Evolutionary conservation across 2,888 invertebrate species (phyloP).

Genomic region (Amphipoea oculea): DNA sequence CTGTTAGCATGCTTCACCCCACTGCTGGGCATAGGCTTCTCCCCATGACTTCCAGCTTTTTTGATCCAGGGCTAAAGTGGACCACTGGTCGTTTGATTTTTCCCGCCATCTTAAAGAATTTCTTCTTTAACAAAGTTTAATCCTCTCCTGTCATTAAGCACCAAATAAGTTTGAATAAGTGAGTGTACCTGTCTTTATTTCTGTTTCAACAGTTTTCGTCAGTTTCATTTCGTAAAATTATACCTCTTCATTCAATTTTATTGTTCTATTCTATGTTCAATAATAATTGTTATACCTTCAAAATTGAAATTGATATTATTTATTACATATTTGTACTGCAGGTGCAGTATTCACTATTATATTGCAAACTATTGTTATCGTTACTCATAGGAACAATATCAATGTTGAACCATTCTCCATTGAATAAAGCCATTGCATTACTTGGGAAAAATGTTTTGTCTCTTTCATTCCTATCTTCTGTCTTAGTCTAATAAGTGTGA

Average conservation of each 20-base stretch:
- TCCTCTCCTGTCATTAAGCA: not conserved
- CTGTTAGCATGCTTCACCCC: no score
- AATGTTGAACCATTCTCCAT: not conserved
- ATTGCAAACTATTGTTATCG: not conserved
- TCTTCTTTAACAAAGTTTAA: not conserved
- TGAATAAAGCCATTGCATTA: not conserved
- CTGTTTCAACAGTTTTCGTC: not conserved
- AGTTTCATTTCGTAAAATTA: no score
- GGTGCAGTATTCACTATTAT: not conserved
- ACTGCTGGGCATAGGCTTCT: no score
- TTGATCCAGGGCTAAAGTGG: no score
- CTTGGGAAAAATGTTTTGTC: no score
- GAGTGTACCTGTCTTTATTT: not conserved
- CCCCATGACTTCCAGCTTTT: no score
- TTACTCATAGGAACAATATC: not conserved
- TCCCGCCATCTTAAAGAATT: no score
- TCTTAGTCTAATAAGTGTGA: not conserved
- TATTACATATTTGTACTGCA: not conserved
- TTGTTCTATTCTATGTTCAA: not conserved
- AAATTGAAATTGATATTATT: not conserved
- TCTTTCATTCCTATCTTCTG: not conserved
- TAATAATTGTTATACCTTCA: not conserved
- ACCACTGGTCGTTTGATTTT: no score
- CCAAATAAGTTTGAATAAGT: not conserved
- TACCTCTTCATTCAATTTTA: not conserved